phyloP scores from a whole-genome alignment of 2,888 invertebrate genomes.

The Carpatolechia fugitivella region DNA sequence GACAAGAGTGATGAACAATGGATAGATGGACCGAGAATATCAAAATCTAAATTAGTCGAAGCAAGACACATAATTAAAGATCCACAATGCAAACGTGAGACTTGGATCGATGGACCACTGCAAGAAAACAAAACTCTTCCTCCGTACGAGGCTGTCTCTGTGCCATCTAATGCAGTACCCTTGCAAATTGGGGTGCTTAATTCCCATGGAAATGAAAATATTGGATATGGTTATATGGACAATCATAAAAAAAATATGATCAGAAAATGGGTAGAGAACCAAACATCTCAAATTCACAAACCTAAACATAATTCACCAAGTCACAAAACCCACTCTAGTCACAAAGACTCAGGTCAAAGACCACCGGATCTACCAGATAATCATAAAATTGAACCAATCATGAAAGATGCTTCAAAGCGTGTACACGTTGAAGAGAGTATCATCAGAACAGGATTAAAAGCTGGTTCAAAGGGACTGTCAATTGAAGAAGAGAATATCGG shows the following conservation, averaged over 20 bases:
- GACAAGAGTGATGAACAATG: conserved; percentile 91
- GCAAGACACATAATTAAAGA: conserved; percentile 89
- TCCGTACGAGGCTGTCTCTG: conserved; percentile 77
- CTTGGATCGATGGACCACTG: conserved; percentile 98
- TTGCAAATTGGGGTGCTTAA: conserved; percentile 66
- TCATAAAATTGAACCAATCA: conserved; percentile 66
- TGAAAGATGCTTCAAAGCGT: conserved; percentile 76
- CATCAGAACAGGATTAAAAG: conserved; percentile 81
- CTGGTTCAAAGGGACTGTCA: conserved; percentile 67
- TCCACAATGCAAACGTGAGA: conserved; percentile 89
- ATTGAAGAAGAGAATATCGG: conserved; percentile 73
- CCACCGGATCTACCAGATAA: conserved; percentile 48
- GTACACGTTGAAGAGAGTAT: conserved; percentile 80
- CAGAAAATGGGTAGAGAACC: conserved; percentile 95
- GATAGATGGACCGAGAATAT: conserved; percentile 97
- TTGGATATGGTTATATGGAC: conserved; percentile 94
- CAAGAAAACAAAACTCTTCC: conserved; percentile 78
- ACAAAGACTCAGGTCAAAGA: conserved; percentile 50
- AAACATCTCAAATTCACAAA: conserved; percentile 89
- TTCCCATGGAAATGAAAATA: conserved; percentile 67
- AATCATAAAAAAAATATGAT: conserved; percentile 96
- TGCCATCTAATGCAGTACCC: conserved; percentile 75
- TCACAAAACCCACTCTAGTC: conserved; percentile 49
- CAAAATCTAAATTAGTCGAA: conserved; percentile 89
- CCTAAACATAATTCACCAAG: conserved; percentile 79